These are phyloP conservation scores for Urechis unicinctus DNA, from an alignment of 2,888 invertebrate genomes.

Conservation along the genomic window DNA sequence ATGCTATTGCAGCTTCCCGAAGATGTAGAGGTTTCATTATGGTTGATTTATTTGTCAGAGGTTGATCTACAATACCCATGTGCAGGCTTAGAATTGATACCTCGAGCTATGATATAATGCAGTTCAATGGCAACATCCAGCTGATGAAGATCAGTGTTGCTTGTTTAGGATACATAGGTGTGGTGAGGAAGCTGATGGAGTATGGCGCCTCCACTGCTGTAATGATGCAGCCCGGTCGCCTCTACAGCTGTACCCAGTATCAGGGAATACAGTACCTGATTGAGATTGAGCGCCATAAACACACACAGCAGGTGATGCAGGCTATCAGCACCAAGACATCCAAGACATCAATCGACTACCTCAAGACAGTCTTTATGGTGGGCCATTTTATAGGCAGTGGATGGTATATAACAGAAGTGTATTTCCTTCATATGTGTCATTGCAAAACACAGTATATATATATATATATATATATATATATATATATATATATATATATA, in stretches of 20 bases:
- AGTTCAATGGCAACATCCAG: background rate
- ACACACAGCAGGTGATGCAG: constrained; percentile 26
- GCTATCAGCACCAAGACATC: too few relatives aligned
- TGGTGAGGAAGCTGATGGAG: constrained; percentile 30
- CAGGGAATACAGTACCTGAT: constrained; percentile 38
- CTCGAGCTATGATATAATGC: too few relatives aligned
- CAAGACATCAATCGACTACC: constrained; percentile 23
- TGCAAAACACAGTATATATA: too few relatives aligned
- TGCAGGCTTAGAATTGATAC: too few relatives aligned
- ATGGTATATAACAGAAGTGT: too few relatives aligned
- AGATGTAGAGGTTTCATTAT: too few relatives aligned
- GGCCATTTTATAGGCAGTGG: background rate
- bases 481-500: too few relatives aligned
- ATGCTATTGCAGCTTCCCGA: too few relatives aligned
- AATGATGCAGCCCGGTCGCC: constrained; percentile 25
- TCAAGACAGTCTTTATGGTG: constrained; percentile 34
- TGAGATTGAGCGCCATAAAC: constrained; percentile 27
- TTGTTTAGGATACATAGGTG: constrained; percentile 31
- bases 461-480: too few relatives aligned
- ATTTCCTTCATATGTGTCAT: too few relatives aligned
- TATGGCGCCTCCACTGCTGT: constrained; percentile 37
- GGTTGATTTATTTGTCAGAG: too few relatives aligned
- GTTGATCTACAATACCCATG: too few relatives aligned
- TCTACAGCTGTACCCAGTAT: constrained; percentile 33
- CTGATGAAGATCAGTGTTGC: background rate